Evolutionary conservation across 2,888 invertebrate genomes (phyloP).

Genomic region (Drosophila ezoana): DNA sequence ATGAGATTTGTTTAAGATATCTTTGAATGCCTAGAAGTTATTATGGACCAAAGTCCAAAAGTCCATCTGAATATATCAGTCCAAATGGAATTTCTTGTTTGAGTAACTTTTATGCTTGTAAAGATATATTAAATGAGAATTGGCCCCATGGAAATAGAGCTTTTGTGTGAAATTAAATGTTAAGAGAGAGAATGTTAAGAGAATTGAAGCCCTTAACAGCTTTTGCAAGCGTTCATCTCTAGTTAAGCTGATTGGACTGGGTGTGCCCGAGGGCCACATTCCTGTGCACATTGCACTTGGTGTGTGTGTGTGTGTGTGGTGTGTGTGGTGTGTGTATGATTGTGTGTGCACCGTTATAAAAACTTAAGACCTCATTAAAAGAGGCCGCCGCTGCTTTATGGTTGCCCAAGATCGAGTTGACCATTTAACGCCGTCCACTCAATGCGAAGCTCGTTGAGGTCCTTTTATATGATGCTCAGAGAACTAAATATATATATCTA

Average conservation of each 20-base stretch:
- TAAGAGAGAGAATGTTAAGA: no score
- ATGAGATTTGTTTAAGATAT: no score
- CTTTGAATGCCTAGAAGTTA: no score
- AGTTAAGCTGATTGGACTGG: constrained; percentile 23
- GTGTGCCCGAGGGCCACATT: constrained; percentile 50
- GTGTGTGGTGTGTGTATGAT: constrained; percentile 4
- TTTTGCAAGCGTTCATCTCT: constrained; percentile 29
- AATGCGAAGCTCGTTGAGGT: constrained; percentile 38
- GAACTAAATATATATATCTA: constrained; percentile 40
- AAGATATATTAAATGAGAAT: no score
- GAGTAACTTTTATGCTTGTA: no score
- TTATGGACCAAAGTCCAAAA: no score
- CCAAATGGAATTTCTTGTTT: no score
- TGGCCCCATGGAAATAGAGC: no score
- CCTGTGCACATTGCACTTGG: constrained; percentile 25
- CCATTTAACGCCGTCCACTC: constrained; percentile 66
- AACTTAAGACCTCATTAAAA: constrained; percentile 78
- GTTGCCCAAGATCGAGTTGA: constrained; percentile 64
- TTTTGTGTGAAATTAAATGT: no score
- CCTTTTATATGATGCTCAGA: constrained; percentile 49
- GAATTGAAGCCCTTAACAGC: background rate
- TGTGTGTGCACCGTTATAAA: constrained; percentile 66
- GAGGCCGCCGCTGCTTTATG: constrained; percentile 73
- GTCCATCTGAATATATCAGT: no score
- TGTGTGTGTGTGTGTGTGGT: background rate